phyloP scores from a whole-genome alignment of 2,113 vertebrate species.

The Heterotis niloticus region DNA sequence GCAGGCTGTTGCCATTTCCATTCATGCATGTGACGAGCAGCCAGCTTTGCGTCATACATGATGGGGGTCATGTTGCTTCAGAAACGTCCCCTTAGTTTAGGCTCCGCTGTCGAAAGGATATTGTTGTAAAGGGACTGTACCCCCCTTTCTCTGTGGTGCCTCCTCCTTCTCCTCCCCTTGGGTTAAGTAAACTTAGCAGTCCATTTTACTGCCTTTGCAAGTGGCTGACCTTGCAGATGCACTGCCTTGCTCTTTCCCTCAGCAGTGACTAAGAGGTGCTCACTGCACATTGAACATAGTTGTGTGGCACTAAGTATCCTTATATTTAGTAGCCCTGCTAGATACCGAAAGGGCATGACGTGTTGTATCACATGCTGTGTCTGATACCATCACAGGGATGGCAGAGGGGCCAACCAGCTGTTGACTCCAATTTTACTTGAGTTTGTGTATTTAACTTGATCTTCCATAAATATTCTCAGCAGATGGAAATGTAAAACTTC shows the following conservation, averaged over 20 bases:
- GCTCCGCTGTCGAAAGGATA: slow-evolving; percentile 31
- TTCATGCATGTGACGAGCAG: slow-evolving; percentile 64
- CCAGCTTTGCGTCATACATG: slow-evolving; percentile 56
- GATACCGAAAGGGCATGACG: not conserved
- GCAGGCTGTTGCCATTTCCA: slow-evolving; percentile 49
- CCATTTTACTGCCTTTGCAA: slow-evolving; percentile 48
- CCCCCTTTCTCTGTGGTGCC: not conserved
- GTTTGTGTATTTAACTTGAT: too few relatives aligned
- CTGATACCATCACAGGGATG: too few relatives aligned
- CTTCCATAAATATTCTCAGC: too few relatives aligned
- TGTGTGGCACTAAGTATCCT: not conserved
- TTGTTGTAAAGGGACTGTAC: slow-evolving; percentile 51
- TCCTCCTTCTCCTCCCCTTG: not conserved
- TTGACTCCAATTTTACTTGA: too few relatives aligned
- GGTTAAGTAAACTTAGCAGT: slow-evolving; percentile 49
- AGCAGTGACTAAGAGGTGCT: not conserved
- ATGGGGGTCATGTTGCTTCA: slow-evolving; percentile 51
- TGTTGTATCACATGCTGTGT: too few relatives aligned
- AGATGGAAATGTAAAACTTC: too few relatives aligned
- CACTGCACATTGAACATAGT: not conserved
- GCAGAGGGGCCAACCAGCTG: too few relatives aligned
- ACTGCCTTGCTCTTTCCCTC: not conserved
- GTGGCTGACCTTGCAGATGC: slow-evolving; percentile 30
- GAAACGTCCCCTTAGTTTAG: slow-evolving; percentile 24
- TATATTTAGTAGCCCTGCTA: not conserved